phyloP scores from a whole-genome alignment of 2,113 vertebrate genomes.

The Elgaria multicarinata region DNA sequence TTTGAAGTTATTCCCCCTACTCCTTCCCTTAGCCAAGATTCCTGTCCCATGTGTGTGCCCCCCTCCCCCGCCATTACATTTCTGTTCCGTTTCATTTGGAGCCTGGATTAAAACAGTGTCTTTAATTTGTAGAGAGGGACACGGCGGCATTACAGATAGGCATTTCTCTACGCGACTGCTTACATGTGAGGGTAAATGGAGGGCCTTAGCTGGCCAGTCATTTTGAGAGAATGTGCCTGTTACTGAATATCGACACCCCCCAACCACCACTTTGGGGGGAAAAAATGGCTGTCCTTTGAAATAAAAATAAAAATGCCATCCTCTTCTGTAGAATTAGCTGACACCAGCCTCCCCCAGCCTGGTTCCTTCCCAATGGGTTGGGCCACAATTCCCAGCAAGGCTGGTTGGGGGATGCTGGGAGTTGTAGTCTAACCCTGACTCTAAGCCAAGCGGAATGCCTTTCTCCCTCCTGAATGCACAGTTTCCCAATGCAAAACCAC shows the following conservation, averaged over 20 bases:
- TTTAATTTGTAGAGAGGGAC: not conserved
- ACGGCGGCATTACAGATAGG: not conserved
- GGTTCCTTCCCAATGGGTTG: too few relatives aligned
- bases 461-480: too few relatives aligned
- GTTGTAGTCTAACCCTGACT: too few relatives aligned
- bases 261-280: not conserved
- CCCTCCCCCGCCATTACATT: not conserved
- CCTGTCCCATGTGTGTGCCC: not conserved
- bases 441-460: not conserved
- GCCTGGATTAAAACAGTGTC: not conserved
- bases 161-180: not conserved
- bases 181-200: not conserved
- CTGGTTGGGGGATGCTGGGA: too few relatives aligned
- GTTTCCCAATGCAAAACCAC: conserved; percentile 43
- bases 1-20: not conserved
- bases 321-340: not conserved
- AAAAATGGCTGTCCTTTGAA: not conserved
- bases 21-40: not conserved
- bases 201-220: not conserved
- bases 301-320: not conserved
- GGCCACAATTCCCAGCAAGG: too few relatives aligned
- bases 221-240: not conserved
- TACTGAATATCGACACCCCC: not conserved
- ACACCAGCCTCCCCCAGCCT: too few relatives aligned
- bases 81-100: not conserved